A percentile compares a stretch with the other conserved stretches of the same genome.
These are phyloP conservation scores for Tholera decimalis DNA, from an alignment of 2,888 invertebrate genomes.

Conservation along the genomic window DNA sequence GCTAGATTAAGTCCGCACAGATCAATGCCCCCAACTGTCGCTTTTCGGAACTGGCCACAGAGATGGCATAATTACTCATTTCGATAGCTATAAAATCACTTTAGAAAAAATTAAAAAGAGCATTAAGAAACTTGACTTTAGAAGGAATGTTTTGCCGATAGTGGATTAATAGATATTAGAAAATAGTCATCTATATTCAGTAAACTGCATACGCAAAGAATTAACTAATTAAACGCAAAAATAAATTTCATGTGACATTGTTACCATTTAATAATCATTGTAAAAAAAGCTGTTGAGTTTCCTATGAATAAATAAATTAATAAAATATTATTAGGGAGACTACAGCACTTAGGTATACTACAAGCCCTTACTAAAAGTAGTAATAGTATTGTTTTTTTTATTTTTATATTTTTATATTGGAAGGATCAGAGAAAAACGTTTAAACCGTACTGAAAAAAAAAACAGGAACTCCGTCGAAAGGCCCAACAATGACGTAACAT, in stretches of 20 bases:
- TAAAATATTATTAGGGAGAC: no score
- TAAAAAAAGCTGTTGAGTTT: no score
- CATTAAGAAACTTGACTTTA: not conserved
- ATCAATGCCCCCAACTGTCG: conserved; percentile 38
- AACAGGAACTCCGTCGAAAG: not conserved
- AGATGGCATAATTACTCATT: conserved; percentile 17
- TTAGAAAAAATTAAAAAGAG: not conserved
- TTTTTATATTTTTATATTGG: not conserved
- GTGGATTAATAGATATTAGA: not conserved
- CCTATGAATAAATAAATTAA: no score
- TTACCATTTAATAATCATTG: no score
- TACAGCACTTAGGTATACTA: no score
- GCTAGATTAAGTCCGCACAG: conserved; percentile 6
- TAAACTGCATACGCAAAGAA: not conserved
- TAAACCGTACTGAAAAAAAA: not conserved
- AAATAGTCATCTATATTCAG: not conserved
- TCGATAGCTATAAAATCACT: conserved; percentile 10
- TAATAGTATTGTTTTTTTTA: no score
- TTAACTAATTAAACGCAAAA: no score
- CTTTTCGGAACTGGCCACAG: conserved; percentile 36
- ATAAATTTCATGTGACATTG: no score
- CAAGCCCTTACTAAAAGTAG: no score
- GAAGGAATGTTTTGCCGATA: not conserved
- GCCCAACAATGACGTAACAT: not conserved
- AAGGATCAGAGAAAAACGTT: not conserved